Evolutionary conservation across 2,888 invertebrate species (phyloP), one percentile per base, ranked within the genome.

Genomic region (Horisme vitalbata): DNA sequence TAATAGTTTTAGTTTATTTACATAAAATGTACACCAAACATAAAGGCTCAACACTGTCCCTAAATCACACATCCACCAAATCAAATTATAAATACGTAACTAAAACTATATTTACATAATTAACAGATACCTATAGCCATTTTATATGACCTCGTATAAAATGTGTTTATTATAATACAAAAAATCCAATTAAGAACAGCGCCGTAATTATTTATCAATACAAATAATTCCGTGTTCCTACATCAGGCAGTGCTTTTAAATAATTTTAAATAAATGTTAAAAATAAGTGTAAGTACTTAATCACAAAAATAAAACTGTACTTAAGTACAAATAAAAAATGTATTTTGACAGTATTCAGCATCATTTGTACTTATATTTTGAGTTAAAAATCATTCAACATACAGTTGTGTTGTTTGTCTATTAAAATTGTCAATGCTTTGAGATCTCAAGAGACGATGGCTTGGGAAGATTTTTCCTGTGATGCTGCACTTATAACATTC

Each of bases 101-200:
- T 72, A 66, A 76, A 76, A 67, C 74, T 81, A 83, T 85, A 86
- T 86, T 75, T 86, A 86, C 85, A 84, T 52, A 69, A 74, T 28
- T 11, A 32, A 36, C 28, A 41, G 27, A 36, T 47, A 41, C 10
- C 21, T 48, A 71, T 67, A 68, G 77, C 78, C 80, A 81, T 72
- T 63, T 65, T 26, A 56, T 61, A 72, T 66, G 73, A 73, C 71
- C 61, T 60, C 54, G 68, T 66, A 41, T 41, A 54, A 52, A 52
- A 69, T 65, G 38, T 46, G 24, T 39, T 36, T 41, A 65, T 65
- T 59, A 67, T 72, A 60, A 69, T 71, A 68, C 75, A 76, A 71
- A 71, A 71, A 65, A 66, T 71, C 61, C 70, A 61, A 58, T 55
- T 56, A 55, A 66, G 63, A 70, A 70, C 57, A 46, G 46, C 27